Percentiles rank a stretch among this genome's conserved stretches.
phyloP scores from a whole-genome alignment of 2,797 vertebrate species.

The Platyrinchus mystaceus region DNA sequence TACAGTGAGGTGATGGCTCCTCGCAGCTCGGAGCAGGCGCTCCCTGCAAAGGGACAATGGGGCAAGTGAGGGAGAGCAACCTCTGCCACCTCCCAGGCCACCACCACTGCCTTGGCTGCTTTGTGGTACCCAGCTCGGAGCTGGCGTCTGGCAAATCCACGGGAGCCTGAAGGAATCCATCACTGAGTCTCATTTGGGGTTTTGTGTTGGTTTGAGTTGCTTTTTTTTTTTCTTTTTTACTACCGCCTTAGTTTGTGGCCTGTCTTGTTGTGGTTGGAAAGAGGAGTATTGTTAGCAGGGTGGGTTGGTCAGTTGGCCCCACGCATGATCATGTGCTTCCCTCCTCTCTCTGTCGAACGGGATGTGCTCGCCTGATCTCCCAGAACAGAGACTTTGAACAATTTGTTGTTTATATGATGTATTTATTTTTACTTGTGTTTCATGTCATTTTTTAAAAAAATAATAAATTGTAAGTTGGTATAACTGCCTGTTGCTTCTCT shows the following conservation, averaged over 20 bases:
- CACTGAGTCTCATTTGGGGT: background rate
- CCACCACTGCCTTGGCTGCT: background rate
- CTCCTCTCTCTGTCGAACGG: constrained; percentile 74
- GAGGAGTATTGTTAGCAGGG: constrained; percentile 68
- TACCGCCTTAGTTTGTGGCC: constrained; percentile 74
- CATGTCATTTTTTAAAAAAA: constrained; percentile 83
- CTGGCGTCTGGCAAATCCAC: background rate
- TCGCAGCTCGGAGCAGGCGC: background rate
- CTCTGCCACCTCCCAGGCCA: background rate
- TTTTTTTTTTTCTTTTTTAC: constrained; percentile 57
- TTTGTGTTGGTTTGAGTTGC: constrained; percentile 15
- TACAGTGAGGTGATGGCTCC: background rate
- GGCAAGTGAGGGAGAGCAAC: background rate
- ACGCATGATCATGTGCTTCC: constrained; percentile 77
- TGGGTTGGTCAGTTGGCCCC: constrained; percentile 53
- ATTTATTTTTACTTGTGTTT: constrained; percentile 88
- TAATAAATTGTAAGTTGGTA: constrained; percentile 82
- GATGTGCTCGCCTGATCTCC: constrained; percentile 63
- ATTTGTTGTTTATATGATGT: constrained; percentile 85
- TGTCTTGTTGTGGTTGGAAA: constrained; percentile 70
- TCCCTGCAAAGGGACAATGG: background rate
- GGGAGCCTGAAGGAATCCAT: constrained; percentile 35
- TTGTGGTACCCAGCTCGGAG: background rate
- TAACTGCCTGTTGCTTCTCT: constrained; percentile 75
- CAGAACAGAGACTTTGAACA: constrained; percentile 78